Evolutionary conservation across 2,113 vertebrate species (phyloP), one percentile per base, ranked within the genome.

Genomic region (Poeciliopsis prolifica): DNA sequence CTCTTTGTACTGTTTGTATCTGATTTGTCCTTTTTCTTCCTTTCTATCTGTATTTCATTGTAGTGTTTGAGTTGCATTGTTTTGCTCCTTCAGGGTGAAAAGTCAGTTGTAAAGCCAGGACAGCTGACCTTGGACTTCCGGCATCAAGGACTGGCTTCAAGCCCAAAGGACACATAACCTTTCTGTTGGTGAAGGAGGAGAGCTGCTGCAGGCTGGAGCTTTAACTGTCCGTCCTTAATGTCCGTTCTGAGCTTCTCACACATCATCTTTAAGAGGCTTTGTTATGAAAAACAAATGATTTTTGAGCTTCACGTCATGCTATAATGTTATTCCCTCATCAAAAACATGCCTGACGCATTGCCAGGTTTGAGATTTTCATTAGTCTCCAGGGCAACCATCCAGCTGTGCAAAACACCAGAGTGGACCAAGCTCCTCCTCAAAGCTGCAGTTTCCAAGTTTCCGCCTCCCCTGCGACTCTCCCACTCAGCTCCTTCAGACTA

Each of bases 41-140:
- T 22, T 24, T 54, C 19, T 9, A 22, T 22, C 17, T 42, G 15
- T 42, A 14, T 42, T 15, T 42, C 40, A 15, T n/a, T 10, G 10
- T 24, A n/a, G 2, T n/a, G 22, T 51, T 51, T 51, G 15, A n/a
- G 51, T 40, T 37, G 19, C 2, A 65, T 24, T 26, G 64, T 40
- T 65, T 26, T 14, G 22, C n/a, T n/a, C 64, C 64, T 65, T 12
- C 11, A 11, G 35, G 64, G 9, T 37, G n/a, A 37, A 35, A 33
- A 26, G 33, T 63, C 61, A 30, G 29, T 29, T 3, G 40, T 4
- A 42, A 48, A 65, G 12, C 19, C 33, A 37, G 37, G 64, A 40
- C 64, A 65, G 64, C 31, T 65, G 64, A 65, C 64, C 31, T 65
- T 65, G 64, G 64, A 65, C 33, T 40, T 37, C 14, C 11, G 22